A percentile compares a stretch with the other conserved stretches of the same genome.
Evolutionary conservation across 2,888 invertebrate genomes (phyloP).

Genomic region (Corbicula japonica): DNA sequence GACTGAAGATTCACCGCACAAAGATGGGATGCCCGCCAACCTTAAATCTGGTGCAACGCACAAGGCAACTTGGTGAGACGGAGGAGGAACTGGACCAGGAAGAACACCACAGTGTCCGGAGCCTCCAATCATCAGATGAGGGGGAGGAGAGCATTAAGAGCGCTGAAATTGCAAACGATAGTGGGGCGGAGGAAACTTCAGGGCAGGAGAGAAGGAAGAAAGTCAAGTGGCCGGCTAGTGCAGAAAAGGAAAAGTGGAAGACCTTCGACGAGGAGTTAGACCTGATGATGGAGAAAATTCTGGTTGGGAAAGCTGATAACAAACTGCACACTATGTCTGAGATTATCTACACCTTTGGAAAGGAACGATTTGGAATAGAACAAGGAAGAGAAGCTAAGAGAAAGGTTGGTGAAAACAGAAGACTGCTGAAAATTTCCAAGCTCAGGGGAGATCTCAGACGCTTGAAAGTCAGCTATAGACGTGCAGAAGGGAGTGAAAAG

Average conservation of each 20-base stretch:
- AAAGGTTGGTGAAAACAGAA: conserved; percentile 2
- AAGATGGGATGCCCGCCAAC: conserved; percentile 29
- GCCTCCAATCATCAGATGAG: conserved; percentile 11
- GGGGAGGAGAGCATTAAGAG: neutral
- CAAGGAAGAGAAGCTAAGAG: neutral
- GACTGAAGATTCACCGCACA: conserved; percentile 25
- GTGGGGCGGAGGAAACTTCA: conserved; percentile 5
- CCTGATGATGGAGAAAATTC: conserved; percentile 24
- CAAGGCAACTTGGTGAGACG: conserved; percentile 34
- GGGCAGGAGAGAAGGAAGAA: conserved; percentile 10
- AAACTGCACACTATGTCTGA: conserved; percentile 26
- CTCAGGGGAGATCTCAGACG: conserved; percentile 28
- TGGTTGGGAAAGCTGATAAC: conserved; percentile 14
- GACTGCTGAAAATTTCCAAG: conserved; percentile 12
- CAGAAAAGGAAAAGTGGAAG: conserved; percentile 7
- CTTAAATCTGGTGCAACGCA: conserved; percentile 29
- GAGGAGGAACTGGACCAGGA: conserved; percentile 34
- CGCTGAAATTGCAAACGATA: neutral
- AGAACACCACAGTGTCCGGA: conserved; percentile 16
- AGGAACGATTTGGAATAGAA: conserved; percentile 10
- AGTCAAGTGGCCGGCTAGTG: conserved; percentile 22
- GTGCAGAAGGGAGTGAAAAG: neutral
- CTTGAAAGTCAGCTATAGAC: neutral
- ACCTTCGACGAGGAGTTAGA: conserved; percentile 22
- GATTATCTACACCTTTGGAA: conserved; percentile 26